These are phyloP conservation scores for Tachina lurida DNA, from an alignment of 2,888 invertebrate species.

Conservation along the genomic window DNA sequence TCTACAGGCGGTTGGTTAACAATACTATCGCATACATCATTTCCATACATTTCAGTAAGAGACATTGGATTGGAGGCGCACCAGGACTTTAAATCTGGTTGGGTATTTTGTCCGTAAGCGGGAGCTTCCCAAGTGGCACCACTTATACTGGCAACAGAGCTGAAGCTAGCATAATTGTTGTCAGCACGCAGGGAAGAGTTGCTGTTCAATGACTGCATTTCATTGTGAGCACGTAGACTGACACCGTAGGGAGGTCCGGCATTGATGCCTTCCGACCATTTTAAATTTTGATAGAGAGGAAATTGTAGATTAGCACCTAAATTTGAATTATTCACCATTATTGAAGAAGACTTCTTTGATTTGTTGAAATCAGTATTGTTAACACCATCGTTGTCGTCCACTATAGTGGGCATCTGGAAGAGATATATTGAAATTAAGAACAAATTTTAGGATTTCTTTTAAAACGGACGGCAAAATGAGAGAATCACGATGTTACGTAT, in stretches of 20 bases:
- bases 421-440: slow-evolving; percentile 11
- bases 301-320: slow-evolving; percentile 67
- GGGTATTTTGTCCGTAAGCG: slow-evolving; percentile 71
- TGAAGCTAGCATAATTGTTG: slow-evolving; percentile 46
- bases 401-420: slow-evolving; percentile 32
- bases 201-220: slow-evolving; percentile 50
- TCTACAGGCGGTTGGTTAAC: slow-evolving; percentile 44
- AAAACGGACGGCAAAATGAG: neutral
- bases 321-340: slow-evolving; percentile 37
- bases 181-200: slow-evolving; percentile 21
- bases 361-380: slow-evolving; percentile 40
- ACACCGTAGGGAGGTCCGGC: slow-evolving; percentile 71
- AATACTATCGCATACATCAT: slow-evolving; percentile 64
- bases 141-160: slow-evolving; percentile 69
- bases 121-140: slow-evolving; percentile 75
- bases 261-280: slow-evolving; percentile 79
- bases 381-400: slow-evolving; percentile 31
- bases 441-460: neutral
- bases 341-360: slow-evolving; percentile 36
- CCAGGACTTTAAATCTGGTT: slow-evolving; percentile 75
- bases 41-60: slow-evolving; percentile 75
- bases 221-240: slow-evolving; percentile 56
- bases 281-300: slow-evolving; percentile 74
- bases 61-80: slow-evolving; percentile 75
- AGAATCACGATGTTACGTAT: no score